Evolutionary conservation across 2,113 vertebrate genomes (phyloP).

Genomic region (Tursiops truncatus): DNA sequence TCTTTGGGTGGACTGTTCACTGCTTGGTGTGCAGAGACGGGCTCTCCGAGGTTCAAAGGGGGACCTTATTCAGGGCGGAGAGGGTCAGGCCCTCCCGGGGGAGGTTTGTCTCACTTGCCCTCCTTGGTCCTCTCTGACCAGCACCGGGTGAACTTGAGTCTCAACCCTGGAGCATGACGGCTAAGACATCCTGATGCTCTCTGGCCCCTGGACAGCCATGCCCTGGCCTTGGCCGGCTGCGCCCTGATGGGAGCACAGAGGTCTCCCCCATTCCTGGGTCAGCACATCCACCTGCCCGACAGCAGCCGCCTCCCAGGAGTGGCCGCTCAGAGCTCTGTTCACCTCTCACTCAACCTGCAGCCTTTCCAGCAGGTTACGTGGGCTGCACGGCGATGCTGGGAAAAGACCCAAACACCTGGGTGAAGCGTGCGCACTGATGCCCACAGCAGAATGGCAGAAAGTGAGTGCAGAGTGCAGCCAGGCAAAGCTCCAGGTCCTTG

Average conservation of each 20-base stretch:
- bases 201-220: rapidly evolving
- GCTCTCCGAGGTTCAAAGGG: rapidly evolving
- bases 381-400: rapidly evolving
- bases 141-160: neutral
- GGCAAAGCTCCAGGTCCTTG: rapidly evolving
- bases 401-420: neutral
- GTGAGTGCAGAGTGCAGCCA: rapidly evolving
- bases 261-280: rapidly evolving
- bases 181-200: rapidly evolving
- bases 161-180: neutral
- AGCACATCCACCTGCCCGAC: rapidly evolving
- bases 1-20: rapidly evolving
- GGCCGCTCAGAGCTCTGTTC: rapidly evolving
- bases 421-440: rapidly evolving
- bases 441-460: rapidly evolving
- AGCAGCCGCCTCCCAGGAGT: rapidly evolving
- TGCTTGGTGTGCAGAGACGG: rapidly evolving
- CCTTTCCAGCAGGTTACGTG: rapidly evolving
- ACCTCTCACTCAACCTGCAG: too few relatives aligned
- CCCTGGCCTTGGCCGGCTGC: rapidly evolving
- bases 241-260: neutral
- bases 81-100: neutral
- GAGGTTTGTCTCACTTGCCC: rapidly evolving
- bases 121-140: rapidly evolving
- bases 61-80: rapidly evolving